Evolutionary conservation across 2,888 invertebrate species (phyloP).

Genomic region (Machimus rusticus): DNA sequence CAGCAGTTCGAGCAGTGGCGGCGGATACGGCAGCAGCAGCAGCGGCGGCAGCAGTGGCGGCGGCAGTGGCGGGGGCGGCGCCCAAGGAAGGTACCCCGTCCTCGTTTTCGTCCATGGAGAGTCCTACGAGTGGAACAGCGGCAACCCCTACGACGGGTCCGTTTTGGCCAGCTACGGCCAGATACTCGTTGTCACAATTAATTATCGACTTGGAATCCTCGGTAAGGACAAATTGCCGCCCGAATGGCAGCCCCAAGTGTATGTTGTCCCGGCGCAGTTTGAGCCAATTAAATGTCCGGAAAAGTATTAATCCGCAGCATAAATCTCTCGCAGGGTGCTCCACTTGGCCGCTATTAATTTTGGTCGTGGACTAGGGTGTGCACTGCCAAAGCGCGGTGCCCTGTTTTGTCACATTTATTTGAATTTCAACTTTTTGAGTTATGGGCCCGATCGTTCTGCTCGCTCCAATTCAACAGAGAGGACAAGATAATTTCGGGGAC

Average conservation of each 20-base stretch:
- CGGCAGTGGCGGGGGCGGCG: slow-evolving; percentile 65
- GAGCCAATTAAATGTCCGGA: slow-evolving; percentile 19
- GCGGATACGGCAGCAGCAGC: slow-evolving; percentile 48
- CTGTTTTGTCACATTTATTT: background rate
- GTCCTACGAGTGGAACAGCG: slow-evolving; percentile 97
- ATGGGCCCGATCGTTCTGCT: background rate
- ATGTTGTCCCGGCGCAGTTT: background rate
- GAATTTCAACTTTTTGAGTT: background rate
- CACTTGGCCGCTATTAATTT: slow-evolving; percentile 6
- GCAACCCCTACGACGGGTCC: slow-evolving; percentile 97
- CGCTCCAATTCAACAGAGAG: background rate
- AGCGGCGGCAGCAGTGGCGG: slow-evolving; percentile 62
- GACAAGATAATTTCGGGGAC: background rate
- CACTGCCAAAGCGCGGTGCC: background rate
- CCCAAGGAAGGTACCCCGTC: slow-evolving; percentile 77
- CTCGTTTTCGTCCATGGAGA: slow-evolving; percentile 95
- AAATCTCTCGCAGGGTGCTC: slow-evolving; percentile 10
- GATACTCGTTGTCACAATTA: slow-evolving; percentile 87
- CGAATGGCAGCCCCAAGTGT: slow-evolving; percentile 3
- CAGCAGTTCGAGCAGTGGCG: slow-evolving; percentile 44
- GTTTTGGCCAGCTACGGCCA: slow-evolving; percentile 93
- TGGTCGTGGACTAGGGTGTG: background rate
- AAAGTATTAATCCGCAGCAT: slow-evolving; percentile 9
- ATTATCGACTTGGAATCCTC: slow-evolving; percentile 81
- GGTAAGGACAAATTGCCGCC: slow-evolving; percentile 66